Evolutionary conservation across 2,113 vertebrate genomes (phyloP), one percentile per base, ranked within the genome.

Genomic region (Hipposideros armiger): DNA sequence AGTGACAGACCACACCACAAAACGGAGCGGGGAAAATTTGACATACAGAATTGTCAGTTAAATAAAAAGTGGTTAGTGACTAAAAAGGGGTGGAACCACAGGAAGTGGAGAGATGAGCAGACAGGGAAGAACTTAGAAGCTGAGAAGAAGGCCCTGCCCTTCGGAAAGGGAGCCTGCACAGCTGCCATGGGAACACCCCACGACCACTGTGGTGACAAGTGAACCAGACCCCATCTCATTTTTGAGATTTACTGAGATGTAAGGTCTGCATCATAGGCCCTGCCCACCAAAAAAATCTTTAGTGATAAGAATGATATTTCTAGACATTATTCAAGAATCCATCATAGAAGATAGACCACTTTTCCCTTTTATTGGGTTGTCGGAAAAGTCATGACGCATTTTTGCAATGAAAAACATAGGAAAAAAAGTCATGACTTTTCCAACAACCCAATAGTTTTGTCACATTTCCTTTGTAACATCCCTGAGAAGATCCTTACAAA

Each of bases 61-160:
- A 52, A 7, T 5, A 42, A 70, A 40, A 72, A 5, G 28, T 56
- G n/a, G 19, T n/a, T 22, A 52, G 60, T 30, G 16, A 9, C 42
- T 6, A n/a, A 45, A 1, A 3, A 1, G 28, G 17, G 15, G 11
- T 11, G 11, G 24, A 36, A 11, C 26, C 4, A 1, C 17, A 28
- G 69, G 58, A 47, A 83, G 87, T 40, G 45, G 22, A 26, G 16
- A 17, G 20, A 28, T 20, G 26, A 58, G 22, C 7, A 13, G 6
- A 17, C 1, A n/a, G 36, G 36, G 28, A 11, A 67, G 80, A 70
- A 56, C 14, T 16, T 6, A 66, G 94, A 52, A 52, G 22, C 45
- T 42, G 26, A 16, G 2, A 70, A 36, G 84, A 54, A 8, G 26
- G 20, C 6, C 50, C 7, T 1, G 7, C 17, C 58, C n/a, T 10